Evolutionary conservation across 2,888 invertebrate genomes (phyloP), one percentile per base, ranked within the genome.

Genomic region (Cheilosia scutellata): DNA sequence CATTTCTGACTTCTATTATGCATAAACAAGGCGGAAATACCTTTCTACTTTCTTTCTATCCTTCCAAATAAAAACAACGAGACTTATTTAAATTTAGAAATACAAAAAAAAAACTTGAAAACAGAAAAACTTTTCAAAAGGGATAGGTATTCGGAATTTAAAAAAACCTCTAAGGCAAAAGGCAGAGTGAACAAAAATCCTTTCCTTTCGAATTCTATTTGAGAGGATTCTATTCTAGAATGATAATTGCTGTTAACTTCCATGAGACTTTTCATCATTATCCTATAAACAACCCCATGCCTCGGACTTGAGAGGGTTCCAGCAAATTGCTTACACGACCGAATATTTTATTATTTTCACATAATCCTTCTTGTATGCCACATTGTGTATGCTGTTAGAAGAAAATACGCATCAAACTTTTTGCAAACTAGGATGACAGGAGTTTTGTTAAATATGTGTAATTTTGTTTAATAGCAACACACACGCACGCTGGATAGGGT

Each of bases 211-310:
- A 44, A 53, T 49, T 40, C 6, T 74, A 60, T 68, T 42, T 42
- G 58, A 70, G 75, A 42, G 66, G 29, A 71, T 65, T 82, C 70
- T 71, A 68, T 76, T 82, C 31, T 72, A 40, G 60, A 66, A 80
- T 66, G 84, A 84, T 84, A 84, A 84, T 80, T 84, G 75, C 47
- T 84, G 80, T 84, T 80, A 80, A 84, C 80, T 84, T 80, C 75
- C 60, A 66, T 71, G 71, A 80, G 75, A 84, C 71, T 80, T 80
- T 71, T 47, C 70, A 74, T 78, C 83, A 68, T 57, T 74, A 29
- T 20, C 44, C 33, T 25, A 65, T 51, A 58, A 55, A 63, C 68
- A 68, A 49, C 37, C 33, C 65, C 11, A 47, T 63, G 57, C 47
- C 33, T 70, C 20, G 20, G 20, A 63, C 31, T 16, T 40, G 31